A percentile compares a stretch with the other conserved stretches of the same genome.
phyloP scores from a whole-genome alignment of 1,140 invertebrate species.

The Ridgeia piscesae region DNA sequence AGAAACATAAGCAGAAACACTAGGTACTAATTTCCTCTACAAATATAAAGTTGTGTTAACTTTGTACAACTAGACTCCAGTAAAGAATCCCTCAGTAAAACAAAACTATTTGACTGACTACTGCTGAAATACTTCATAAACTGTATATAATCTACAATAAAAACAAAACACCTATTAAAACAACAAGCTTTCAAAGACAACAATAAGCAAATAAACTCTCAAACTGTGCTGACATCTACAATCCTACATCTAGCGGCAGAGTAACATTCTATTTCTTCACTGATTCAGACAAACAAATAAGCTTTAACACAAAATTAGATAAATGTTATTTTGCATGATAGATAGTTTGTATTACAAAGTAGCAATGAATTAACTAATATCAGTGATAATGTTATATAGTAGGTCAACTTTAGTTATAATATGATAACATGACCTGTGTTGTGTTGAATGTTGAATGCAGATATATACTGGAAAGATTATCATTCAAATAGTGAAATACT shows the following conservation, averaged over 20 bases:
- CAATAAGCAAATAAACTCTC: not conserved
- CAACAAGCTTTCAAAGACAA: not conserved
- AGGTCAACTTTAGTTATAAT: not conserved
- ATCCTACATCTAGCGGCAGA: not conserved
- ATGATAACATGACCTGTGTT: not conserved
- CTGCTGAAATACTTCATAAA: not conserved
- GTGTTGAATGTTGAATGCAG: not conserved
- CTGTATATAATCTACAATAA: not conserved
- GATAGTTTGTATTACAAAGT: not conserved
- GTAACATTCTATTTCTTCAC: not conserved
- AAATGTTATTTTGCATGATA: not conserved
- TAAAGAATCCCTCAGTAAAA: not conserved
- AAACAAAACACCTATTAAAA: not conserved
- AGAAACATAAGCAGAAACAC: not conserved
- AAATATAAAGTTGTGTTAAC: not conserved
- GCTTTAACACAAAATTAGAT: not conserved
- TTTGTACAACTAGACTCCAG: not conserved
- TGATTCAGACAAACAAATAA: not conserved
- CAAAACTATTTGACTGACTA: not conserved
- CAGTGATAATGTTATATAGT: not conserved
- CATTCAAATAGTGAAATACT: not conserved
- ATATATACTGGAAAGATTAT: not conserved
- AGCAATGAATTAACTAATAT: not conserved
- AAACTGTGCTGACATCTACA: not conserved
- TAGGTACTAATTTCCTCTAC: not conserved